phyloP scores from a whole-genome alignment of 2,888 invertebrate genomes.

The Rotaria sp. region DNA sequence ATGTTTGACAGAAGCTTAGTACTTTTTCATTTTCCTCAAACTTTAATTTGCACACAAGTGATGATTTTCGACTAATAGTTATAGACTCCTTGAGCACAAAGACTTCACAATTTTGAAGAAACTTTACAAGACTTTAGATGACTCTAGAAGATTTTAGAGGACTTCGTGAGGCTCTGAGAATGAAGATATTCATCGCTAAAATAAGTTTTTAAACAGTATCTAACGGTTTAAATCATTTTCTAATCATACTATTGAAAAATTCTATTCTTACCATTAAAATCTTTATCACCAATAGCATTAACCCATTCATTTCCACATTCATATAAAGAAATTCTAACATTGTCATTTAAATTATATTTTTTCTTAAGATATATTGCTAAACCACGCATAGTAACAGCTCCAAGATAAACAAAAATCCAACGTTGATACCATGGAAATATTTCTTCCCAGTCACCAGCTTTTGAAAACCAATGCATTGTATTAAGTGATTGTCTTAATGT shows the following conservation, averaged over 20 bases:
- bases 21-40: too few species aligned
- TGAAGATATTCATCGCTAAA: too few species aligned
- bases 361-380: slow-evolving; percentile 57
- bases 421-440: slow-evolving; percentile 80
- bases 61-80: too few species aligned
- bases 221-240: too few species aligned
- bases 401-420: slow-evolving; percentile 77
- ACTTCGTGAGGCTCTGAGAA: too few species aligned
- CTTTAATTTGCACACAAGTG: too few species aligned
- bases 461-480: slow-evolving; percentile 86
- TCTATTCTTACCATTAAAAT: neutral
- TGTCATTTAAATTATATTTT: slow-evolving; percentile 71
- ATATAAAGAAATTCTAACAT: slow-evolving; percentile 80
- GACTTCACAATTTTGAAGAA: too few species aligned
- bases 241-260: slow-evolving; percentile 58
- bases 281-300: slow-evolving; percentile 63
- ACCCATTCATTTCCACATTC: slow-evolving; percentile 77
- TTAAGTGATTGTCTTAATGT: slow-evolving; percentile 74
- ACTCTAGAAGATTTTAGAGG: too few species aligned
- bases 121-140: too few species aligned
- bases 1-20: too few species aligned
- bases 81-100: too few species aligned
- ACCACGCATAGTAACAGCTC: slow-evolving; percentile 84
- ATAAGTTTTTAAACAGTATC: too few species aligned
- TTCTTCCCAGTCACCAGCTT: slow-evolving; percentile 81